phyloP scores from a whole-genome alignment of 1,140 invertebrate species.

The Drosophila pruinosa region DNA sequence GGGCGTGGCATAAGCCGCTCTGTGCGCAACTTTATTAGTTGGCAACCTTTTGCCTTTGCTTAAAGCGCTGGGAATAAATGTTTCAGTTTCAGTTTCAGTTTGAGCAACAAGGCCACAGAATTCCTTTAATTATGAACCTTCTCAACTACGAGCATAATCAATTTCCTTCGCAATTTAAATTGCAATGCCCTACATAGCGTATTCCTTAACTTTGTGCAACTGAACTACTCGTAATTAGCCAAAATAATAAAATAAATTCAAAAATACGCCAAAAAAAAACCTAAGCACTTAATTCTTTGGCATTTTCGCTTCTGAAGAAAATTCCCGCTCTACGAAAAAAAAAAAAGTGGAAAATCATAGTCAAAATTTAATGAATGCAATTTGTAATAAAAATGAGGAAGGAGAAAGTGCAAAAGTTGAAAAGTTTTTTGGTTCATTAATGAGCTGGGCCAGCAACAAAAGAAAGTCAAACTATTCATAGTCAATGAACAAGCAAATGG shows the following conservation, averaged over 20 bases:
- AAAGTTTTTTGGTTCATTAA: conserved; percentile 40
- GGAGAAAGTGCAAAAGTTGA: conserved; percentile 21
- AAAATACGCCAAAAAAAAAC: conserved; percentile 11
- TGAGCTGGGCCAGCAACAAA: conserved; percentile 15
- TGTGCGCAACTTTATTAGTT: conserved; percentile 68
- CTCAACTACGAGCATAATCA: conserved; percentile 58
- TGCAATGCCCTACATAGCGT: conserved; percentile 44
- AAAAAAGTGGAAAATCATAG: conserved; percentile 18
- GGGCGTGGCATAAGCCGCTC: conserved; percentile 68
- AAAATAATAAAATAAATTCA: neutral
- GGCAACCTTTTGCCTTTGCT: conserved; percentile 68
- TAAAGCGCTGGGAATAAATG: conserved; percentile 36
- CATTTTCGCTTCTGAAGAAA: neutral
- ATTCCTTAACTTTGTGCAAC: conserved; percentile 9
- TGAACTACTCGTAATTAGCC: conserved; percentile 50
- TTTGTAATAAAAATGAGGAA: conserved; percentile 19
- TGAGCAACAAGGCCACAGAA: neutral
- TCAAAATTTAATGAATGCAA: conserved; percentile 30
- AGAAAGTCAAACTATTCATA: conserved; percentile 17
- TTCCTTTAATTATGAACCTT: conserved; percentile 29
- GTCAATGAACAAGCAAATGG: neutral
- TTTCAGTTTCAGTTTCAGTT: conserved; percentile 29
- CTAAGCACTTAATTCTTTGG: conserved; percentile 30
- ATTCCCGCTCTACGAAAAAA: neutral
- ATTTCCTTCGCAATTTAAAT: conserved; percentile 66